These are phyloP conservation scores for Nephrotoma guestfalica DNA, from an alignment of 2,888 invertebrate species.

Conservation along the genomic window DNA sequence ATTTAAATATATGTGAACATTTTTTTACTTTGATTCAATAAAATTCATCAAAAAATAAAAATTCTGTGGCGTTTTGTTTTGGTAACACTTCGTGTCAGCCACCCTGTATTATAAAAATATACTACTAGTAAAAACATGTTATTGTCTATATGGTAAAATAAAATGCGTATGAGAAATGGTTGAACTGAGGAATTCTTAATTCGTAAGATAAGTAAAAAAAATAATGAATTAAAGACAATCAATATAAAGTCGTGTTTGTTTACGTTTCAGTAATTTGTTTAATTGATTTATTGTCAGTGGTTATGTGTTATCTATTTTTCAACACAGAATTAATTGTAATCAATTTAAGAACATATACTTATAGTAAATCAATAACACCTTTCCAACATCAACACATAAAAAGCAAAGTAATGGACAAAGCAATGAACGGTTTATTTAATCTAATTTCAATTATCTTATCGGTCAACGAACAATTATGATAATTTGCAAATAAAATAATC, in stretches of 20 bases:
- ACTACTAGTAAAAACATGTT: no score
- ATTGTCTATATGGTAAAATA: no score
- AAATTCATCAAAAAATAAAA: no score
- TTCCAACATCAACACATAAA: neutral
- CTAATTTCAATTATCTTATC: neutral
- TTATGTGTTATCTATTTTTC: neutral
- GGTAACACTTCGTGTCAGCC: no score
- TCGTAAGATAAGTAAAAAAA: neutral
- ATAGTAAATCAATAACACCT: neutral
- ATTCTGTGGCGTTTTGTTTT: no score
- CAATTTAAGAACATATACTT: neutral
- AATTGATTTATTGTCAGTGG: neutral
- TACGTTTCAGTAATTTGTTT: neutral
- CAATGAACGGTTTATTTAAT: neutral
- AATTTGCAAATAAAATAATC: neutral
- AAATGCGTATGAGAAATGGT: neutral
- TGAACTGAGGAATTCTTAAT: neutral
- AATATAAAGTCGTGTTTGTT: neutral
- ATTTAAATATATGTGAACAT: no score
- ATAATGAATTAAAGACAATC: neutral
- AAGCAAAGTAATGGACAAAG: neutral
- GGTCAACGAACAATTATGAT: neutral
- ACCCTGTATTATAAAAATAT: no score
- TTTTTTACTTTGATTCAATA: no score
- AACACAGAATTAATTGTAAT: neutral